phyloP scores from a whole-genome alignment of 37 sponge, comb jelly and placozoan genomes.

The Eunapius fragilis region DNA sequence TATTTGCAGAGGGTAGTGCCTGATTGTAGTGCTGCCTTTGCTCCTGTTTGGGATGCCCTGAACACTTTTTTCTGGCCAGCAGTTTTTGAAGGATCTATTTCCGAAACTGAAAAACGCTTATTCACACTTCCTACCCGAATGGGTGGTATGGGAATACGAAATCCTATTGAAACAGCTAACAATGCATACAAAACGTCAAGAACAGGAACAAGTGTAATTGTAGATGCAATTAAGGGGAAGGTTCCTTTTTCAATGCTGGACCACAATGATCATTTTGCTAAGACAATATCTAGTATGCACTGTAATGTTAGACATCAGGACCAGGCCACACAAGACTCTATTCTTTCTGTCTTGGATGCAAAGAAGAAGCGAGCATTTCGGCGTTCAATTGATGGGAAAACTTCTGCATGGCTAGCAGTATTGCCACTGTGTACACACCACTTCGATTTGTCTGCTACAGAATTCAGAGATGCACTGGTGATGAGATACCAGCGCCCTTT shows the following conservation, averaged over 20 bases:
- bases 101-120: slow-evolving; percentile 3
- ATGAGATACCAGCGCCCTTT: slow-evolving; percentile 20
- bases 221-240: slow-evolving; percentile 12
- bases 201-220: background rate
- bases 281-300: background rate
- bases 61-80: slow-evolving; percentile 6
- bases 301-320: background rate
- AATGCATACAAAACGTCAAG: background rate
- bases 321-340: background rate
- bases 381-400: slow-evolving; percentile 20
- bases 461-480: slow-evolving; percentile 43
- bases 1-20: slow-evolving; percentile 23
- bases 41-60: background rate
- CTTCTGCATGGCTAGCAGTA: slow-evolving; percentile 26
- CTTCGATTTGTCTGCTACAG: slow-evolving; percentile 42
- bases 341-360: background rate
- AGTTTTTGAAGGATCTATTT: slow-evolving; percentile 10
- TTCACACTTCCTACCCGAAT: slow-evolving; percentile 17
- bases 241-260: background rate
- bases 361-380: slow-evolving; percentile 15
- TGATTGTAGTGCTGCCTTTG: slow-evolving; percentile 19
- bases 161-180: slow-evolving; percentile 6
- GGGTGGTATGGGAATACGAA: slow-evolving; percentile 13
- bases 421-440: slow-evolving; percentile 17
- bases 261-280: background rate